A percentile compares a stretch with the other conserved stretches of the same genome.
Conservation (phyloP, 2,113 vertebrate species). For the Larimichthys crocea region DNA sequence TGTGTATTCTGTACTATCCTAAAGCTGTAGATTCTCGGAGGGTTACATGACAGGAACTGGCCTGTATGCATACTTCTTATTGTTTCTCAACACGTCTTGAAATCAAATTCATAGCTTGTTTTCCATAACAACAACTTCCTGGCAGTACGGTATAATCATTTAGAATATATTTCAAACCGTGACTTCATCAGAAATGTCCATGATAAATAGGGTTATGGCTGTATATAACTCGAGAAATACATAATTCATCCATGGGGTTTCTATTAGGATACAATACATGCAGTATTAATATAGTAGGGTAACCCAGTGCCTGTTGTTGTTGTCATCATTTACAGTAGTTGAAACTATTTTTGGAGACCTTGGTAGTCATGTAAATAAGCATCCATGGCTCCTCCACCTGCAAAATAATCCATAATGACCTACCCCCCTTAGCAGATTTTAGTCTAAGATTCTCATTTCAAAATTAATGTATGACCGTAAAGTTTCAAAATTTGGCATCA, state of each 20-base stretch:
- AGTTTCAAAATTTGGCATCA: neutral
- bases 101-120: conserved; percentile 1
- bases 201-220: neutral
- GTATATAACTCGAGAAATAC: neutral
- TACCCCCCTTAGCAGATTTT: neutral
- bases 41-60: conserved; percentile 2
- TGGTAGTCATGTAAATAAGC: neutral
- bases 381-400: neutral
- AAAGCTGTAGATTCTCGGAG: neutral
- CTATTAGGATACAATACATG: neutral
- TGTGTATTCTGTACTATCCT: neutral
- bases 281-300: neutral
- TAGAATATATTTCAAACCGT: neutral
- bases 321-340: neutral
- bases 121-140: neutral
- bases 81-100: neutral
- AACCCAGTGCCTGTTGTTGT: neutral
- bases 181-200: neutral
- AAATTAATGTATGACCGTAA: neutral
- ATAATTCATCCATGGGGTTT: neutral
- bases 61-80: neutral
- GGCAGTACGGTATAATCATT: neutral
- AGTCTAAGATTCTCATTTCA: neutral
- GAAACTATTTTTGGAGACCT: neutral
- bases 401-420: neutral